Evolutionary conservation across 2,888 invertebrate species (phyloP), one percentile per base, ranked within the genome.

Genomic region (Tetragonisca angustula): DNA sequence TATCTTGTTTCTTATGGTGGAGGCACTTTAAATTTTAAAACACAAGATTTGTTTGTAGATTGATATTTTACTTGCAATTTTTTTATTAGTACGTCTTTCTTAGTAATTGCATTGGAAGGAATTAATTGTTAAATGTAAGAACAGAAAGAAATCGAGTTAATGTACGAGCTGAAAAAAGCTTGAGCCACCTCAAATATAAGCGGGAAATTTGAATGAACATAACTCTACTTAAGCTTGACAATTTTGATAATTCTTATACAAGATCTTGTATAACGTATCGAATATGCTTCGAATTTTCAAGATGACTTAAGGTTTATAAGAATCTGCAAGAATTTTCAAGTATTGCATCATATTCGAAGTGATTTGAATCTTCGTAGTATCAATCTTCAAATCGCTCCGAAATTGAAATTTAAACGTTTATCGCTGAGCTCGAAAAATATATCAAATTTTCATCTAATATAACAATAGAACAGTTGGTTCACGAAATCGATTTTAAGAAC

Each of bases 41-140:
- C n/a, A 13, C 56, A 56, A n/a, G 15, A 56, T 56, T 56, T 56
- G n/a, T 13, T n/a, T n/a, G n/a, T 56, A n/a, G 13, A 56, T 56
- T 56, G n/a, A 56, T 56, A n/a, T 56, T 15, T 5, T 56, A n/a
- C 5, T n/a, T 56, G 15, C 2, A 56, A 15, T 56, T 56, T n/a
- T 56, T 36, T 56, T n/a, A n/a, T n/a, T 56, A n/a, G 13, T 56
- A 56, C 21, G 13, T 56, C 15, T 56, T 56, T 4, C 21, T n/a
- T 56, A 56, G 15, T 56, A 59, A 59, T 59, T n/a, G 5, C 5
- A 56, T 15, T n/a, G 15, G n/a, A 15, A 59, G 5, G n/a, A 59
- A 59, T 59, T 59, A 59, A n/a, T 56, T 56, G n/a, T 59, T 5
- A 59, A 59, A 59, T 59, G 24, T 59, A 59, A 59, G 56, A 59